Evolutionary conservation across 92 coral and sea anemone genomes (phyloP).

Genomic region (Diadumene lineata): DNA sequence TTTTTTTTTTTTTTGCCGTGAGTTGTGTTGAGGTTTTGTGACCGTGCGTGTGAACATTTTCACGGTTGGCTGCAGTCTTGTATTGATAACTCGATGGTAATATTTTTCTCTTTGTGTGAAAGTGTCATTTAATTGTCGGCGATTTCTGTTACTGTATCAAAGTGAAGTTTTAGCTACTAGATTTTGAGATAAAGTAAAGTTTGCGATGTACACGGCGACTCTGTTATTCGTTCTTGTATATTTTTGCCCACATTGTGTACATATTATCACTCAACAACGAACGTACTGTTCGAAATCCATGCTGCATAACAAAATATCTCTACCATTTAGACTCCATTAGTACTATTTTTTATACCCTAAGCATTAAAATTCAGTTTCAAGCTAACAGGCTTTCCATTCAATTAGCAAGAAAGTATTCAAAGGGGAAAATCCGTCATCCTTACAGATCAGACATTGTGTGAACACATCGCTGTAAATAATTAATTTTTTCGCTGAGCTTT

Average conservation of each 20-base stretch:
- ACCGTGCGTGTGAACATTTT: slow-evolving; percentile 3
- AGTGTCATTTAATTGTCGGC: neutral
- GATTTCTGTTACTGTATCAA: neutral
- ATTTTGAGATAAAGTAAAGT: neutral
- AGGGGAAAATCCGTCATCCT: slow-evolving; percentile 1
- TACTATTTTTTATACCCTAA: neutral
- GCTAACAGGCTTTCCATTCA: neutral
- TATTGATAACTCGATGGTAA: too few species aligned
- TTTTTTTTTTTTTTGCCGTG: neutral
- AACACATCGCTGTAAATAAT: neutral
- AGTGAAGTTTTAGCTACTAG: neutral
- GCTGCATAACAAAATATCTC: too few species aligned
- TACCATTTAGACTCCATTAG: neutral
- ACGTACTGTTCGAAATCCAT: too few species aligned
- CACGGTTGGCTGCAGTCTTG: neutral
- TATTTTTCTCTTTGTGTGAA: neutral
- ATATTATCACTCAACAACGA: too few species aligned
- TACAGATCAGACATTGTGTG: neutral
- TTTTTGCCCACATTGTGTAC: too few species aligned
- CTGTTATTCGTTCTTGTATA: too few species aligned
- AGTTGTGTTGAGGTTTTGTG: neutral
- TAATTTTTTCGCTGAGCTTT: neutral
- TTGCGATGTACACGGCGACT: too few species aligned
- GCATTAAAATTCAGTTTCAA: neutral
- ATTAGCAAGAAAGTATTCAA: neutral